Conservation (phyloP, 1,140 invertebrate genomes). For the Drosophila kanapiae region DNA sequence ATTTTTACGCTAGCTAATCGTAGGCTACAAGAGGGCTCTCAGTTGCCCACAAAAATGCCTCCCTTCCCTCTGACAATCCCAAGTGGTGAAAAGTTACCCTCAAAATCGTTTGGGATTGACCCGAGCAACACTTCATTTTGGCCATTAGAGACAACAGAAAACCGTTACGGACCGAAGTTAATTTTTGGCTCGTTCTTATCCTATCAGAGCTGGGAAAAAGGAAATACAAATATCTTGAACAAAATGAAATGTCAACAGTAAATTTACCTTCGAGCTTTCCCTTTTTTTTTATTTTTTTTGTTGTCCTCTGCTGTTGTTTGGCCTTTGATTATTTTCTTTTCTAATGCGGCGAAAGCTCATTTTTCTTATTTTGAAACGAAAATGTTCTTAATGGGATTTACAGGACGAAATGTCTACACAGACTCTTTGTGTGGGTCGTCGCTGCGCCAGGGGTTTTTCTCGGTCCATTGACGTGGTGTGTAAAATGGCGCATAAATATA, state of each 20-base stretch:
- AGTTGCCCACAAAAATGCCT: background rate
- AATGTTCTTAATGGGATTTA: slow-evolving; percentile 77
- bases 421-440: slow-evolving; percentile 40
- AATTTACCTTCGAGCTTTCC: slow-evolving; percentile 76
- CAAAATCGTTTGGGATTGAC: slow-evolving; percentile 23
- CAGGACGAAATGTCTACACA: slow-evolving; percentile 55
- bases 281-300: slow-evolving; percentile 37
- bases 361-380: slow-evolving; percentile 74
- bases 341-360: slow-evolving; percentile 80
- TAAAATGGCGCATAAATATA: slow-evolving; percentile 83
- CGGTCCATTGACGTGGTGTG: slow-evolving; percentile 57
- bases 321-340: slow-evolving; percentile 76
- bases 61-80: background rate
- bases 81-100: background rate
- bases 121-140: slow-evolving; percentile 62
- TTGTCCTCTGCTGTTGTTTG: slow-evolving; percentile 38
- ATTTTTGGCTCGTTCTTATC: slow-evolving; percentile 32
- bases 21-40: too few relatives aligned
- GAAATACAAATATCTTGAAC: slow-evolving; percentile 76
- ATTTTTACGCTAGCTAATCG: background rate
- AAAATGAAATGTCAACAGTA: slow-evolving; percentile 83
- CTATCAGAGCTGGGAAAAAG: slow-evolving; percentile 33
- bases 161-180: slow-evolving; percentile 40
- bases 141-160: slow-evolving; percentile 41
- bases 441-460: slow-evolving; percentile 18